These are phyloP conservation scores for Echeneis naucrates DNA, from an alignment of 2,797 vertebrate species.

Conservation along the genomic window DNA sequence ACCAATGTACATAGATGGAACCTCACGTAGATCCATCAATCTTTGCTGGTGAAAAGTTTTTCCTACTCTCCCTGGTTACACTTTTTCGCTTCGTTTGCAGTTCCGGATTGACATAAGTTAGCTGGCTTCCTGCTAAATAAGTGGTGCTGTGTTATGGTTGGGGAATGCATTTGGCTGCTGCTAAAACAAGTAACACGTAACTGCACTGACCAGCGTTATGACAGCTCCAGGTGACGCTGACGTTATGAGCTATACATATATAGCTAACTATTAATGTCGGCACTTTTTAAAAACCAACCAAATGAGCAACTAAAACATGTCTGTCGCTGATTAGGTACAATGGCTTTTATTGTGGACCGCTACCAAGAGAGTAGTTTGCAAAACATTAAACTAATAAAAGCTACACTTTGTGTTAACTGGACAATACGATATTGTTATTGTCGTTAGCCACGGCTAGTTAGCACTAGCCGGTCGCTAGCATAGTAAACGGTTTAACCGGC, in stretches of 20 bases:
- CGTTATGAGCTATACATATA: not conserved
- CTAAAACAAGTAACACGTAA: not conserved
- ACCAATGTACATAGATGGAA: not conserved
- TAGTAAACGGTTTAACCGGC: not conserved
- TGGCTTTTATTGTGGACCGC: fast-evolving
- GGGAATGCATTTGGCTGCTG: not conserved
- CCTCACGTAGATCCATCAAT: not conserved
- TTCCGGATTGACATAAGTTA: not conserved
- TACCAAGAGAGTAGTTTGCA: not conserved
- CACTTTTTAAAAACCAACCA: not conserved
- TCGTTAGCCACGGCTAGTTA: conserved; percentile 13
- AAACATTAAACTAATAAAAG: not conserved
- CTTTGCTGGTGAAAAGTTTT: not conserved
- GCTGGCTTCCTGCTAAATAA: not conserved
- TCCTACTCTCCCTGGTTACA: not conserved
- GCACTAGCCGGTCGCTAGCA: not conserved
- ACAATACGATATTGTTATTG: conserved; percentile 7
- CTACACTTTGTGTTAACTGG: not conserved
- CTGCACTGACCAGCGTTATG: no score
- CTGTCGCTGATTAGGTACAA: no score
- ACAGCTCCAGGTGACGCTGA: not conserved
- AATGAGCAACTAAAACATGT: not conserved
- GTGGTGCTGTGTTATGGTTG: no score
- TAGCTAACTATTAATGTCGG: not conserved
- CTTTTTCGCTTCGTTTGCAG: not conserved